These are phyloP conservation scores for Drosophila histrio DNA, from an alignment of 2,888 invertebrate species.

Conservation along the genomic window DNA sequence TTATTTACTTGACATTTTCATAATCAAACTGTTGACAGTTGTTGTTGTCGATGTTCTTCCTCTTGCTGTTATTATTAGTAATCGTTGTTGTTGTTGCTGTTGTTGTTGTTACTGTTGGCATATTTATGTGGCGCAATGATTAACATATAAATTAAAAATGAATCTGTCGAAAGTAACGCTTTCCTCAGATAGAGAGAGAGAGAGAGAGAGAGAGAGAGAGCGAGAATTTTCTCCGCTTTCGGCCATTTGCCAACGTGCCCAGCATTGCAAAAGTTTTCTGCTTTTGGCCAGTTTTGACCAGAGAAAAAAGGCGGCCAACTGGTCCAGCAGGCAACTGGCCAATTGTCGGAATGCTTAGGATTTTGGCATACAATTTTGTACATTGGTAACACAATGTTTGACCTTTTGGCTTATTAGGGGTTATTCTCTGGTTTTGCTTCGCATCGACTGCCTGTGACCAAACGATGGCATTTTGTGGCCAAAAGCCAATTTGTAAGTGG, in stretches of 20 bases:
- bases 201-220: no score
- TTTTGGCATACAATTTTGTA: slow-evolving; percentile 21
- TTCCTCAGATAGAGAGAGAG: slow-evolving; percentile 3
- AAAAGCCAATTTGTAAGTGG: slow-evolving; percentile 71
- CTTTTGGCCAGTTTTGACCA: neutral
- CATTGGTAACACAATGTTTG: slow-evolving; percentile 50
- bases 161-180: slow-evolving; percentile 47
- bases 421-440: slow-evolving; percentile 4
- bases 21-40: slow-evolving; percentile 26
- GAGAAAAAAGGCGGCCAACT: neutral
- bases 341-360: slow-evolving; percentile 23
- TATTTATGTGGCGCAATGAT: slow-evolving; percentile 53
- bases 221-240: slow-evolving; percentile 5
- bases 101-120: slow-evolving; percentile 16
- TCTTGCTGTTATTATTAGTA: neutral
- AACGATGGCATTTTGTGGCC: slow-evolving; percentile 66
- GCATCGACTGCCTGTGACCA: slow-evolving; percentile 16
- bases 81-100: slow-evolving; percentile 2
- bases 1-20: slow-evolving; percentile 41
- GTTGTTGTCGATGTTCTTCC: no score
- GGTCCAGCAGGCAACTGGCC: slow-evolving; percentile 20
- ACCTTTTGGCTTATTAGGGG: slow-evolving; percentile 68
- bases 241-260: slow-evolving; percentile 44
- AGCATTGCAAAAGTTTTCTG: slow-evolving; percentile 36
- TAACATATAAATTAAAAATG: slow-evolving; percentile 71